phyloP scores from a whole-genome alignment of 1,140 invertebrate species.

The Lordiphosa mommai region DNA sequence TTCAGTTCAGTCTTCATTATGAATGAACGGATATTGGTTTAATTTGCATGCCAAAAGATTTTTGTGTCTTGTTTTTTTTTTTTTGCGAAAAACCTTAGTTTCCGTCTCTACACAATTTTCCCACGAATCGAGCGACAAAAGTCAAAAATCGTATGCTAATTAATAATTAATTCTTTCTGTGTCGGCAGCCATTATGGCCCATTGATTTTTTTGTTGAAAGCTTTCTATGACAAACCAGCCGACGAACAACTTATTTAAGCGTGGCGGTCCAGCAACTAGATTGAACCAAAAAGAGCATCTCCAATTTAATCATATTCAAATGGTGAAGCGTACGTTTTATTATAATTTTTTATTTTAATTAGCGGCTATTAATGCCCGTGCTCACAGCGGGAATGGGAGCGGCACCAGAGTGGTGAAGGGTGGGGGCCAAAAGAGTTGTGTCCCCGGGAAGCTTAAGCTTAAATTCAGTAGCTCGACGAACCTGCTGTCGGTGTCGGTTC shows the following conservation, averaged over 20 bases:
- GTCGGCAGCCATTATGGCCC: constrained; percentile 51
- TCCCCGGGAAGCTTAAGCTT: neutral
- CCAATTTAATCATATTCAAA: constrained; percentile 62
- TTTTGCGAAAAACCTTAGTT: constrained; percentile 22
- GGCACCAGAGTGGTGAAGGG: neutral
- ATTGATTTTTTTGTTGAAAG: constrained; percentile 58
- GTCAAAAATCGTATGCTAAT: constrained; percentile 64
- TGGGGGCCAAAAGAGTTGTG: neutral
- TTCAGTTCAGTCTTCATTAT: constrained; percentile 12
- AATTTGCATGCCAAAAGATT: constrained; percentile 52
- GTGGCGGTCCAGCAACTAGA: constrained; percentile 11
- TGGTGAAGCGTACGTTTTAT: constrained; percentile 58
- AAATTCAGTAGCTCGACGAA: constrained; percentile 54
- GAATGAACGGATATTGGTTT: constrained; percentile 38
- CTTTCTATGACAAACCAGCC: constrained; percentile 63
- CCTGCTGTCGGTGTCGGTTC: constrained; percentile 50
- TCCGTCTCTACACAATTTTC: constrained; percentile 55
- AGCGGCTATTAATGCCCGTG: constrained; percentile 38
- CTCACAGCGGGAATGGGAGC: neutral
- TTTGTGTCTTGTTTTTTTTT: neutral
- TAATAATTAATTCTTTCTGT: constrained; percentile 25
- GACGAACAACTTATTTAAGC: constrained; percentile 67
- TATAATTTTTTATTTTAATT: constrained; percentile 73
- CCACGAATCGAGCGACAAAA: constrained; percentile 55
- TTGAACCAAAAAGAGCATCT: constrained; percentile 33